These are phyloP conservation scores for Pemphredon lugubris DNA, from an alignment of 2,888 invertebrate species.

Conservation along the genomic window DNA sequence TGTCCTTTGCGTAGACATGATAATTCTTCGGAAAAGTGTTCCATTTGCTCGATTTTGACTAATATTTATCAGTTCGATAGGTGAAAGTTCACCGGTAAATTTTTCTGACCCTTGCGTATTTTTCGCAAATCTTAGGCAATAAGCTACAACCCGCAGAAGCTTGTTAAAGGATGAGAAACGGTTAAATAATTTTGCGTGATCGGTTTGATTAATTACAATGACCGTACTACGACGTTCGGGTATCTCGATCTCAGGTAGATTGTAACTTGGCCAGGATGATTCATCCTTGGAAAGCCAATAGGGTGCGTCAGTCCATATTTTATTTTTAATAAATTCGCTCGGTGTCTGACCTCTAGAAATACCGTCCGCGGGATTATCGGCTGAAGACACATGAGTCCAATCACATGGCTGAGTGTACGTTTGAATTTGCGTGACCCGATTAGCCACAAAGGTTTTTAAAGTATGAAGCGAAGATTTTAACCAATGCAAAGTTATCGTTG, in stretches of 20 bases:
- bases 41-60: neutral
- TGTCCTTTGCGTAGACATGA: neutral
- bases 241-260: no score
- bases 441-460: conserved; percentile 1
- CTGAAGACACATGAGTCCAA: neutral
- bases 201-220: no score
- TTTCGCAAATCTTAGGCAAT: neutral
- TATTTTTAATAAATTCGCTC: neutral
- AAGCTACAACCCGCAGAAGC: neutral
- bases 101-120: neutral
- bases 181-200: no score
- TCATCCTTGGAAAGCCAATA: neutral
- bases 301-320: neutral
- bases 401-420: neutral
- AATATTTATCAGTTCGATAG: neutral
- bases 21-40: neutral
- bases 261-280: neutral
- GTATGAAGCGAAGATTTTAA: neutral
- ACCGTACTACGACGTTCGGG: no score
- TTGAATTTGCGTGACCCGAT: conserved; percentile 1
- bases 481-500: neutral
- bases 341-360: neutral
- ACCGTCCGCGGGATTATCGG: neutral
- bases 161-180: neutral
- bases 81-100: neutral